Evolutionary conservation across 2,113 vertebrate genomes (phyloP).

Genomic region (Pongo pygmaeus): DNA sequence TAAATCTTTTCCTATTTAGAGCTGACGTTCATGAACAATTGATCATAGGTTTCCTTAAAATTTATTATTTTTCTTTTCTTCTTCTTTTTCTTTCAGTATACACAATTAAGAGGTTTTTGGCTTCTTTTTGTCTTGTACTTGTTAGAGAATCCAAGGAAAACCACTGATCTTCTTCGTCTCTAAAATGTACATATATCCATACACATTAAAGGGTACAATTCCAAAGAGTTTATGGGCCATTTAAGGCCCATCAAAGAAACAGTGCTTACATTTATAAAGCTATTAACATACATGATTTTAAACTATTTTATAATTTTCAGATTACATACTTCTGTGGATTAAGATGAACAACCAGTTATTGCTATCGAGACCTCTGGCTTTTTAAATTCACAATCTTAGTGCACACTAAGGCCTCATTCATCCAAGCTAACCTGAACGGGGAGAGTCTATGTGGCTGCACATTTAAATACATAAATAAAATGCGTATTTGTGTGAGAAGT

Average conservation of each 20-base stretch:
- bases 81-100: neutral
- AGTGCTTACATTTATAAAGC: neutral
- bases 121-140: neutral
- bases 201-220: neutral
- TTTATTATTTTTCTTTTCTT: neutral
- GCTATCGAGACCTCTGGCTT: neutral
- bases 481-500: neutral
- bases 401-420: neutral
- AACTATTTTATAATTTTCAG: neutral
- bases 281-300: neutral
- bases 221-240: neutral
- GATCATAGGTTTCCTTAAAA: conserved; percentile 1
- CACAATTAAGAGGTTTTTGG: neutral
- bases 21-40: neutral
- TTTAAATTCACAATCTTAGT: neutral
- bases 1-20: neutral
- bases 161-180: neutral
- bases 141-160: neutral
- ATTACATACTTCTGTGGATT: neutral
- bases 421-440: neutral
- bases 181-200: neutral
- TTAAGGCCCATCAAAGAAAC: neutral
- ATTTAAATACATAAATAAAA: neutral
- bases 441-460: neutral
- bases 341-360: neutral